A percentile compares a stretch with the other conserved stretches of the same genome.
These are phyloP conservation scores for Episyrphus balteatus DNA, from an alignment of 1,140 invertebrate species.

Conservation along the genomic window DNA sequence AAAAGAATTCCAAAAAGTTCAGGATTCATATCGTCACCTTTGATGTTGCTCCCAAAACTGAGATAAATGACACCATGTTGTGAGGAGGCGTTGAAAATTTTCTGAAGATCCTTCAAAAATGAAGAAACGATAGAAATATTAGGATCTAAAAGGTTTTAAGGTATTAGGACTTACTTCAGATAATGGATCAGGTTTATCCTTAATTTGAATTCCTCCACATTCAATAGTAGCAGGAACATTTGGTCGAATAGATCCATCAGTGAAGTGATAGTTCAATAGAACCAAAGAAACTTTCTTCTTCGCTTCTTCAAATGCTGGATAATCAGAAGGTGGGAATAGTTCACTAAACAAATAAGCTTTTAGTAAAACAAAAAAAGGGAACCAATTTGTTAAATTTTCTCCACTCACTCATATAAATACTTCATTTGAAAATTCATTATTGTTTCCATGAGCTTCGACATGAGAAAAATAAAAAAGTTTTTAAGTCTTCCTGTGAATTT, in stretches of 20 bases:
- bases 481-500: too few species aligned
- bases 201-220: constrained; percentile 39
- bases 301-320: constrained; percentile 12
- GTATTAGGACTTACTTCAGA: constrained; percentile 26
- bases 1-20: constrained; percentile 35
- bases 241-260: constrained; percentile 29
- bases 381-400: not conserved
- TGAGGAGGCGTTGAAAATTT: constrained; percentile 38
- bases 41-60: constrained; percentile 46
- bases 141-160: not conserved
- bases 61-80: constrained; percentile 47
- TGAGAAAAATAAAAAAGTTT: too few species aligned
- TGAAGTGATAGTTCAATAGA: constrained; percentile 27
- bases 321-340: not conserved
- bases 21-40: constrained; percentile 33
- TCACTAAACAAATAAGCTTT: too few species aligned
- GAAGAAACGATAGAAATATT: not conserved
- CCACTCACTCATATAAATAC: too few species aligned
- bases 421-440: too few species aligned
- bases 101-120: constrained; percentile 36
- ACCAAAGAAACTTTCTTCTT: constrained; percentile 23
- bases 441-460: too few species aligned
- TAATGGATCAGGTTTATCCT: constrained; percentile 25
- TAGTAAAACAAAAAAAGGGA: too few species aligned
- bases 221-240: constrained; percentile 35